A percentile compares a stretch with the other conserved stretches of the same genome.
phyloP scores from a whole-genome alignment of 2,888 invertebrate genomes.

The Megaustenia siamemsis region DNA sequence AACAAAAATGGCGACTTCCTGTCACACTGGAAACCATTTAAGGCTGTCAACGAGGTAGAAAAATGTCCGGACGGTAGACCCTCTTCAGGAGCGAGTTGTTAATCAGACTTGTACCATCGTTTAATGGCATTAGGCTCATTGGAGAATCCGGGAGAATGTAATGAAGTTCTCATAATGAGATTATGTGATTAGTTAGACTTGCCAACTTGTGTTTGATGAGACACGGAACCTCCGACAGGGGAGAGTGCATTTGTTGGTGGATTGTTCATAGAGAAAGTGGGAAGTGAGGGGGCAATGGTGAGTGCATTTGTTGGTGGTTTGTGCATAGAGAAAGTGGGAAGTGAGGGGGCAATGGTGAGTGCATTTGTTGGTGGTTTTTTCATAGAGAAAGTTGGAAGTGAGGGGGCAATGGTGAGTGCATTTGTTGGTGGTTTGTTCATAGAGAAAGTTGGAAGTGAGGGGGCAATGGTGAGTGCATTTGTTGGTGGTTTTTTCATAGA shows the following conservation, averaged over 20 bases:
- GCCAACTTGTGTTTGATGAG: too few relatives aligned
- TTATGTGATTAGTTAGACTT: background rate
- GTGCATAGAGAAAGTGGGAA: background rate
- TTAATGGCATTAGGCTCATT: slow-evolving; percentile 14
- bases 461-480: too few relatives aligned
- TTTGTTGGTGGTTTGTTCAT: background rate
- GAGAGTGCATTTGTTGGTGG: background rate
- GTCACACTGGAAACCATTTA: slow-evolving; percentile 15
- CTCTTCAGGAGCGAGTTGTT: background rate
- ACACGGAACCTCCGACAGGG: background rate
- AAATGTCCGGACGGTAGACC: background rate
- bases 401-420: background rate
- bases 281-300: background rate
- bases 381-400: background rate
- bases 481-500: too few relatives aligned
- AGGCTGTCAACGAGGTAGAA: background rate
- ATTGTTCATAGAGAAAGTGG: background rate
- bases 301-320: background rate
- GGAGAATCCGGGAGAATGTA: background rate
- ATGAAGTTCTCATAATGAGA: slow-evolving; percentile 2
- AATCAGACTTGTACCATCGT: background rate
- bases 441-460: background rate
- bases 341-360: background rate
- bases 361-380: too few relatives aligned
- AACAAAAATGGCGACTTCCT: slow-evolving; percentile 31